Percentiles rank a stretch among this genome's conserved stretches.
Evolutionary conservation across 2,113 vertebrate species (phyloP).

Genomic region (Felis chaus): DNA sequence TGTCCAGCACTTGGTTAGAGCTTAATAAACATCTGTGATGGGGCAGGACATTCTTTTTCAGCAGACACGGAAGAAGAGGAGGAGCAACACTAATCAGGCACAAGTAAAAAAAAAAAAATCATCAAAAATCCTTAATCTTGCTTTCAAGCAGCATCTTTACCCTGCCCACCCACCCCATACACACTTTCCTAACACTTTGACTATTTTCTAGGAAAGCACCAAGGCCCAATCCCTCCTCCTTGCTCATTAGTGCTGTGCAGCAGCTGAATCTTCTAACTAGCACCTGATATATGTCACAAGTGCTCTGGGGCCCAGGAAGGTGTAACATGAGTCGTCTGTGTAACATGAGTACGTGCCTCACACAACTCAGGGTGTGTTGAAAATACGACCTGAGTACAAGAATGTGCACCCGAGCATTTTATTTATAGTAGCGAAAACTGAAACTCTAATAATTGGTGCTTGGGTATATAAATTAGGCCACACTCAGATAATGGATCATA

Average conservation of each 20-base stretch:
- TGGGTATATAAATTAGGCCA: neutral
- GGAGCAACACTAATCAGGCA: neutral
- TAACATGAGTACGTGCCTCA: neutral
- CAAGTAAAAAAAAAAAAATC: neutral
- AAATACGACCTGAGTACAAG: neutral
- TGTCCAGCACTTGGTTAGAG: neutral
- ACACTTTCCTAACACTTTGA: neutral
- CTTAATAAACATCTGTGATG: neutral
- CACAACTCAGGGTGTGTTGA: neutral
- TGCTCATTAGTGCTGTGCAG: fast-evolving
- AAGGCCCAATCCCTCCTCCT: neutral
- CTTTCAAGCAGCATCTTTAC: neutral
- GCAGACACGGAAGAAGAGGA: neutral
- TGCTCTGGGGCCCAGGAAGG: neutral
- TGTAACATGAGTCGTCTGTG: neutral
- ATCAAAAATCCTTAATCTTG: neutral
- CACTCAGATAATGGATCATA: neutral
- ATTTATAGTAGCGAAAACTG: neutral
- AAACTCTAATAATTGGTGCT: neutral
- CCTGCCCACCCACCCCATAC: neutral
- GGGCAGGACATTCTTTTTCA: neutral
- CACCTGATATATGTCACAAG: neutral
- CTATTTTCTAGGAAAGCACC: neutral
- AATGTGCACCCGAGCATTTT: neutral
- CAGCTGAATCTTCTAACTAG: neutral